Evolutionary conservation across 2,113 vertebrate genomes (phyloP), one percentile per base, ranked within the genome.

Genomic region (Semnornis frantzii): DNA sequence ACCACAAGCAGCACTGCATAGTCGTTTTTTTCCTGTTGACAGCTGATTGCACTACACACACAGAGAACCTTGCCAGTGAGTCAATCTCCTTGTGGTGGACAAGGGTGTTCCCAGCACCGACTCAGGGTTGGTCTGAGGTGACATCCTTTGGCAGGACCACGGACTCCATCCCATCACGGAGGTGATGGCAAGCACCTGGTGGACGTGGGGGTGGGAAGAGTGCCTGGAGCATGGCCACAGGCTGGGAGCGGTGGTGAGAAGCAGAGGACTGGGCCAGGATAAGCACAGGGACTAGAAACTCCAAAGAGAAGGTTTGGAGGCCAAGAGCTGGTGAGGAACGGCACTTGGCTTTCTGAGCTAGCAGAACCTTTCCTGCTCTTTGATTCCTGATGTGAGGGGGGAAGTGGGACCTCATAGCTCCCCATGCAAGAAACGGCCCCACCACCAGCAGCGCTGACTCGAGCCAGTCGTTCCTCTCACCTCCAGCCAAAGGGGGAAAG

Each of bases 261-360:
- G 75, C 44, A 62, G 63, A 64, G 34, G 50, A 78, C 0, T 5
- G 81, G 81, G 92, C 95, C 96, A 96, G 90, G 90, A 90, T 88
- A 96, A 96, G 92, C 93, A 96, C 66, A 86, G 92, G 74, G 92
- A 75, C 65, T 20, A 93, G 63, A 86, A 95, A 79, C 39, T 84
- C 83, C 27, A 78, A 90, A 93, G 74, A 83, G 80, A 96, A 92
- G 65, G 8, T 93, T 73, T 0, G 6, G 34, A 66, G 78, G 78
- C 94, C 91, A 82, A 75, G 50, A 28, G 30, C 44, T 86, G 59
- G 60, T 85, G 82, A 87, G 82, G 88, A 85, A 80, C 5, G 0
- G 63, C 6, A 5, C 55, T 91, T 94, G 92, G 90, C 76, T 79
- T 48, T 6, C 8, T 0, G 4, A 70, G 58, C 4, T 6, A 78